Evolutionary conservation across 1,140 invertebrate genomes (phyloP).

Genomic region (Drosophila willistoni): DNA sequence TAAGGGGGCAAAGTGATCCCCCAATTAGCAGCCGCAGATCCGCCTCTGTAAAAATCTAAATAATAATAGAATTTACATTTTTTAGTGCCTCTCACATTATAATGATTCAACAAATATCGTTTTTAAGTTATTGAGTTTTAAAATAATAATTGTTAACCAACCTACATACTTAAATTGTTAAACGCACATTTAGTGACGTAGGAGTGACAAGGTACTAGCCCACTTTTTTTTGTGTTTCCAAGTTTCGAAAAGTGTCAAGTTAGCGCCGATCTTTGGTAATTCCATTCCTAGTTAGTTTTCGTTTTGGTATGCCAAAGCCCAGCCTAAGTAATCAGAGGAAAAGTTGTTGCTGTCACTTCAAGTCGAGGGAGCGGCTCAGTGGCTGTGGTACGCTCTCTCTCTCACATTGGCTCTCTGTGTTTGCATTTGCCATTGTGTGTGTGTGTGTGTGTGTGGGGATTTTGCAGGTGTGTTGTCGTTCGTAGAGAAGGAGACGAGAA

Average conservation of each 20-base stretch:
- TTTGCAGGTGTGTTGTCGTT: slow-evolving; percentile 46
- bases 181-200: neutral
- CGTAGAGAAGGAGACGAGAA: neutral
- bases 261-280: slow-evolving; percentile 6
- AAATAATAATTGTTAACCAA: too few relatives aligned
- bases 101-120: too few relatives aligned
- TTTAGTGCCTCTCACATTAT: too few relatives aligned
- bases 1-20: too few relatives aligned
- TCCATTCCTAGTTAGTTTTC: slow-evolving; percentile 18
- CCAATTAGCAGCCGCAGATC: too few relatives aligned
- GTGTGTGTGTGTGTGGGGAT: slow-evolving; percentile 16
- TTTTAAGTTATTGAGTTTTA: too few relatives aligned
- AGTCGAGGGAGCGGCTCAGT: slow-evolving; percentile 71
- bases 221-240: neutral
- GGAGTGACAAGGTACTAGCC: neutral
- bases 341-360: slow-evolving; percentile 71
- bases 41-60: too few relatives aligned
- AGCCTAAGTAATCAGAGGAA: slow-evolving; percentile 56
- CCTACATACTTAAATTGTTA: neutral
- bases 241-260: neutral
- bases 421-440: slow-evolving; percentile 26
- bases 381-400: slow-evolving; percentile 7
- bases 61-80: too few relatives aligned
- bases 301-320: slow-evolving; percentile 59
- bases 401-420: neutral